Conservation (phyloP, 2,113 vertebrate species). For the Tetraodon nigroviridis region DNA sequence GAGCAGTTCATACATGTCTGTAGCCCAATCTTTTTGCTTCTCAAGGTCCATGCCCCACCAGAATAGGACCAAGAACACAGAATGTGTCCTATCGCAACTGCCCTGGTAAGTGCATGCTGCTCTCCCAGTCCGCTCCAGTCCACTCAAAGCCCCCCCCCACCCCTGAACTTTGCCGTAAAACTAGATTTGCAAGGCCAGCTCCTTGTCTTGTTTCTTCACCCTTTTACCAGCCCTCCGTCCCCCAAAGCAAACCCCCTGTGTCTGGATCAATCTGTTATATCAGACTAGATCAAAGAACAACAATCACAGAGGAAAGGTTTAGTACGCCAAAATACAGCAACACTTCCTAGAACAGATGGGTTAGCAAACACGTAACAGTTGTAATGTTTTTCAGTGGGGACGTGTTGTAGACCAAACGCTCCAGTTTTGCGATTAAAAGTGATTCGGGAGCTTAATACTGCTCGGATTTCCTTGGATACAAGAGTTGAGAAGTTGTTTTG, state of each 20-base stretch:
- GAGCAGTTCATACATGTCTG: conserved; percentile 59
- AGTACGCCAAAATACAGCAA: conserved; percentile 13
- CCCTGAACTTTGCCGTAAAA: conserved; percentile 48
- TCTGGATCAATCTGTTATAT: conserved; percentile 21
- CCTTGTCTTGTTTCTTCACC: conserved; percentile 37
- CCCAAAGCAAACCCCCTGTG: conserved; percentile 22
- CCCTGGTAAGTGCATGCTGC: conserved; percentile 71
- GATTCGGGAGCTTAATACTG: conserved; percentile 53
- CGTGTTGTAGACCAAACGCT: conserved; percentile 49
- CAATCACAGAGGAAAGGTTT: conserved; percentile 32
- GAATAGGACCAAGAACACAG: conserved; percentile 72
- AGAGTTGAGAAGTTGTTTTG: conserved; percentile 64
- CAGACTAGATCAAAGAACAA: conserved; percentile 24
- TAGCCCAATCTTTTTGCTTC: conserved; percentile 72
- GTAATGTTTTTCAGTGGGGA: conserved; percentile 20
- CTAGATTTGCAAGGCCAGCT: conserved; percentile 28
- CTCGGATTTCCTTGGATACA: conserved; percentile 55
- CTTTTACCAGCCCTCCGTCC: conserved; percentile 38
- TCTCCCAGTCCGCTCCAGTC: conserved; percentile 58
- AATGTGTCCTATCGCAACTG: conserved; percentile 73
- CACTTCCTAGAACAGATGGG: conserved; percentile 8
- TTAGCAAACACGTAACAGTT: conserved; percentile 16
- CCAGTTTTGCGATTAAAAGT: conserved; percentile 55
- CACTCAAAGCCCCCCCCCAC: conserved; percentile 52
- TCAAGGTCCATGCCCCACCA: conserved; percentile 74